A percentile compares a stretch with the other conserved stretches of the same genome.
These are phyloP conservation scores for Parnassius glacialis DNA, from an alignment of 2,888 invertebrate genomes.

Conservation along the genomic window DNA sequence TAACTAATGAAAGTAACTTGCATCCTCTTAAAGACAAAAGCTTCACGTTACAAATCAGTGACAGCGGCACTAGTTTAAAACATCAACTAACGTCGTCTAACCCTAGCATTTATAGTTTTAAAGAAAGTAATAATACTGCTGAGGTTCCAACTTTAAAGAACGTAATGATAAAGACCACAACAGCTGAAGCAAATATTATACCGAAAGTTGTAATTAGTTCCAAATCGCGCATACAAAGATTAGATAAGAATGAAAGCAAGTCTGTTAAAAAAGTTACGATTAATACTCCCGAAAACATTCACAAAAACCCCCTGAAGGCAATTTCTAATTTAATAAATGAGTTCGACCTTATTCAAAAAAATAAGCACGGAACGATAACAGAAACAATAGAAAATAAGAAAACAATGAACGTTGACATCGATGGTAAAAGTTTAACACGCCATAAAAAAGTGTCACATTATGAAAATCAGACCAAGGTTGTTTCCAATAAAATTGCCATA, in stretches of 20 bases:
- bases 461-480: slow-evolving; percentile 38
- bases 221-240: slow-evolving; percentile 44
- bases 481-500: slow-evolving; percentile 12
- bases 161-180: not conserved
- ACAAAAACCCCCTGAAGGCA: slow-evolving; percentile 63
- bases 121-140: slow-evolving; percentile 37
- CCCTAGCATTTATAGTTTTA: slow-evolving; percentile 52
- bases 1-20: not conserved
- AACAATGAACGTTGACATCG: slow-evolving; percentile 37
- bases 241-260: slow-evolving; percentile 43
- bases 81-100: slow-evolving; percentile 51
- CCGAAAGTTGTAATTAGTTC: slow-evolving; percentile 64
- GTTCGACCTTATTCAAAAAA: slow-evolving; percentile 62
- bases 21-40: not conserved
- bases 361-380: slow-evolving; percentile 41
- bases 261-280: slow-evolving; percentile 38
- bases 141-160: slow-evolving; percentile 29
- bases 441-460: slow-evolving; percentile 45
- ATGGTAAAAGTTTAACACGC: slow-evolving; percentile 38
- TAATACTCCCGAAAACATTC: slow-evolving; percentile 36
- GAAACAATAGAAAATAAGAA: slow-evolving; percentile 46
- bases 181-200: slow-evolving; percentile 32
- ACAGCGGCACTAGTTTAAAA: slow-evolving; percentile 63
- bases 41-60: slow-evolving; percentile 26
- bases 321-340: slow-evolving; percentile 67